Evolutionary conservation across 2,113 vertebrate genomes (phyloP), one percentile per base, ranked within the genome.

Genomic region (Lampris incognitus): DNA sequence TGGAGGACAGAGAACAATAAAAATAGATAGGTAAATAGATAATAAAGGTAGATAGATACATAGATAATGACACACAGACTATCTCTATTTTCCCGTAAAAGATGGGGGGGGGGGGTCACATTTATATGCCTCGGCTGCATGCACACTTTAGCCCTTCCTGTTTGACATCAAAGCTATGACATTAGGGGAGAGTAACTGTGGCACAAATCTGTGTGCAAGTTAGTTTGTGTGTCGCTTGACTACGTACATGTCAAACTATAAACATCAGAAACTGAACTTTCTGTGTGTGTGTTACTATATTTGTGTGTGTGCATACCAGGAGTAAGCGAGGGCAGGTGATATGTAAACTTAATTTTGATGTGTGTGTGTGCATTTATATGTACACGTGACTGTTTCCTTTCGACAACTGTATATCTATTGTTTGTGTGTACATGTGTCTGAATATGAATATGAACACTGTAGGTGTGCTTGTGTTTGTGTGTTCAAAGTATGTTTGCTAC

Each of bases 401-500:
- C 24, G 24, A 24, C 24, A 24, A 24, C 24, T 24, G 24, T 24
- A 24, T 24, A 24, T 24, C 24, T 24, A 24, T 24, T 24, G 24
- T 24, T 24, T 24, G 24, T 24, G 24, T 24, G 24, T 24, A 24
- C 24, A 24, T 24, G 24, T 24, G 24, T 24, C 24, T 24, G 24
- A 24, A 24, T 24, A 24, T 24, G 24, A 36, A n/a, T 24, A 11
- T 56, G 11, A 5, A 56, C n/a, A n/a, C n/a, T 24, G 3, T 24
- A 11, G 5, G 56, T 61, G 38, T 59, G 57, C 3, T 8, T 41
- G 59, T 61, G 59, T 41, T 8, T 57, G 55, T 46, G 24, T 55
- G 0, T 0, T 24, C 24, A 24, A 24, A 24, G 6, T 50, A 24
- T 3, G 10, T 50, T 51, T 58, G 87, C 89, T 92, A 97, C 98